Evolutionary conservation across 2,113 vertebrate species (phyloP), one percentile per base, ranked within the genome.

Genomic region (Nibea albiflora): DNA sequence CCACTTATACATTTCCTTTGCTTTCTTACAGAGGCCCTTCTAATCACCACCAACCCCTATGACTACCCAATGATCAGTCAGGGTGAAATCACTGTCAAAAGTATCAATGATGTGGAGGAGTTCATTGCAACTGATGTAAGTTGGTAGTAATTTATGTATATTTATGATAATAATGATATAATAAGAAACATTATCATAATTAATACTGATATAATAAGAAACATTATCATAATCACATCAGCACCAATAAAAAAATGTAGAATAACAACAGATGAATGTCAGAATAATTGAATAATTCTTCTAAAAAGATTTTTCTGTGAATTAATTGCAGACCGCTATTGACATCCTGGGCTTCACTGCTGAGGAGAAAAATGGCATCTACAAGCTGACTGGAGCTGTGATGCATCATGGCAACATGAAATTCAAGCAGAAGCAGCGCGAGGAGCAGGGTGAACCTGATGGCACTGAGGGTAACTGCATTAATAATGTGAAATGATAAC

Each of bases 331-430:
- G 95, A 92, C 90, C 6, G 94, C 95, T 0, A 93, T 95, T 88
- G 93, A 94, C 61, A 95, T 95, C 44, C 76, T 95, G 89, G 95
- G 94, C 54, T 98, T 98, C 90, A 95, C 70, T 88, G 83, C 81
- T 0, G 96, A 98, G 0, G 96, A 98, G 80, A 98, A 98, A 46
- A 4, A 84, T 4, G 94, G 83, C 73, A 95, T 96, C 85, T 97
- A 94, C 90, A 98, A 98, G 89, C 93, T 98, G 85, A 96, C 95
- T 57, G 97, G 96, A 81, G 96, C 96, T 88, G 97, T 96, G 88
- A 94, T 97, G 91, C 91, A 92, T 89, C 91, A 92, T 52, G 96
- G 96, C 47, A 86, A 49, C 88, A 80, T 92, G 89, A 91, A 93
- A 67, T 93, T 93, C 75, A 93, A 94, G 88, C 92, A 94, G 67